Percentiles rank a stretch among this genome's conserved stretches.
phyloP scores from a whole-genome alignment of 2,888 invertebrate species.

The Agelastica alni region DNA sequence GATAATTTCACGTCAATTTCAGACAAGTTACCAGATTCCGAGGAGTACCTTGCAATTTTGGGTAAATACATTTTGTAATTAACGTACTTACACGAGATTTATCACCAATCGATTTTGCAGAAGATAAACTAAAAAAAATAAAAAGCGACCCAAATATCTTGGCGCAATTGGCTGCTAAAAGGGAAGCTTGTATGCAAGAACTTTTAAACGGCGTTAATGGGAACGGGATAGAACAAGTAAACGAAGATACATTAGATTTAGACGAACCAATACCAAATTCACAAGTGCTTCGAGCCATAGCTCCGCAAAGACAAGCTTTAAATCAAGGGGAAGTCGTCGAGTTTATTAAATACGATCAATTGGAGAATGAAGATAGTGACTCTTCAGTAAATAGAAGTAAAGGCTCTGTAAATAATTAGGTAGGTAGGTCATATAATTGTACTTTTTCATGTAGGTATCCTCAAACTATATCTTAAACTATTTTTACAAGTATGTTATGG shows the following conservation, averaged over 20 bases:
- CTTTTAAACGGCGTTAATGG: constrained; percentile 48
- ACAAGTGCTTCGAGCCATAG: constrained; percentile 56
- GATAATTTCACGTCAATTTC: constrained; percentile 45
- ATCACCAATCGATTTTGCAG: constrained; percentile 49
- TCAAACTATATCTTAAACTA: too few species aligned
- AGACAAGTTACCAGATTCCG: constrained; percentile 48
- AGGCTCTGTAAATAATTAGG: constrained; percentile 9
- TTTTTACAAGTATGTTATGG: neutral
- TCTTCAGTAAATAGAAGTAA: constrained; percentile 23
- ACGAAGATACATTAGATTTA: constrained; percentile 48
- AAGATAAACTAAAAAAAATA: constrained; percentile 58
- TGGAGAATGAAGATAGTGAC: constrained; percentile 41
- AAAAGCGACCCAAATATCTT: constrained; percentile 59
- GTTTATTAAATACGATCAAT: constrained; percentile 61
- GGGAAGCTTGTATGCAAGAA: constrained; percentile 59
- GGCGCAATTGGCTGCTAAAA: constrained; percentile 58
- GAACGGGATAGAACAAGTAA: constrained; percentile 15
- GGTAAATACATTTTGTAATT: too few species aligned
- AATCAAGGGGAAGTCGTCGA: constrained; percentile 60
- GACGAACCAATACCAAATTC: constrained; percentile 56
- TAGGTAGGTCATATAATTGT: too few species aligned
- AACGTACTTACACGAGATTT: too few species aligned
- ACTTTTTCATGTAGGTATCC: too few species aligned
- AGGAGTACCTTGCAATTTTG: constrained; percentile 47
- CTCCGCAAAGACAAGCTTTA: constrained; percentile 59